These are phyloP conservation scores for Bryconaethiops microstoma DNA, from an alignment of 2,797 vertebrate species.

Conservation along the genomic window DNA sequence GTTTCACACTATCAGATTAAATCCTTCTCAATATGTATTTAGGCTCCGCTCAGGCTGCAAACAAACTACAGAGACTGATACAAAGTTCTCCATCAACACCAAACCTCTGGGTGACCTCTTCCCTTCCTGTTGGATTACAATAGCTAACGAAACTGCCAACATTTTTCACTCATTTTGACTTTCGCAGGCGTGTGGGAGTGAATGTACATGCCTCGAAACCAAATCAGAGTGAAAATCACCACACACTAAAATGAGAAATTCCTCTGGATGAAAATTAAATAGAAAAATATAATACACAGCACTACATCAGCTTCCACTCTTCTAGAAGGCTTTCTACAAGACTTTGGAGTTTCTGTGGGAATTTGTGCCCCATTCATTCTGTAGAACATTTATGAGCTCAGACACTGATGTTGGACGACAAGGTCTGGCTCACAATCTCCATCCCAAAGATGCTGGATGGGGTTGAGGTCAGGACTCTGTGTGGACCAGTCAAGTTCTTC, in stretches of 20 bases:
- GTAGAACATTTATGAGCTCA: no score
- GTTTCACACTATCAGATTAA: not conserved
- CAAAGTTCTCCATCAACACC: not conserved
- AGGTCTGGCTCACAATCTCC: no score
- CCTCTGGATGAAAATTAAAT: no score
- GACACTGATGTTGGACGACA: no score
- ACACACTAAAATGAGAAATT: not conserved
- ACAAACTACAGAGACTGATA: not conserved
- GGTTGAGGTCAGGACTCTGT: no score
- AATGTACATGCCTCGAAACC: slow-evolving; percentile 7
- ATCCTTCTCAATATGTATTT: not conserved
- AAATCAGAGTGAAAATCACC: not conserved
- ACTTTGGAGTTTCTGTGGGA: no score
- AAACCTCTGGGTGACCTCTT: not conserved
- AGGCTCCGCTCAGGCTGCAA: not conserved
- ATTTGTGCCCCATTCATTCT: no score
- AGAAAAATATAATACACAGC: not conserved
- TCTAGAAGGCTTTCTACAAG: no score
- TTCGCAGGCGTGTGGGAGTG: not conserved
- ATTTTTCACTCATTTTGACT: slow-evolving; percentile 12
- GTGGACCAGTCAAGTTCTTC: no score
- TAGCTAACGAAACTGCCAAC: not conserved
- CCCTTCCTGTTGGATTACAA: not conserved
- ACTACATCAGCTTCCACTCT: not conserved
- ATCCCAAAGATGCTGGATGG: no score